Conservation (phyloP, 1,140 invertebrate species). For the Chrysopa pallens region DNA sequence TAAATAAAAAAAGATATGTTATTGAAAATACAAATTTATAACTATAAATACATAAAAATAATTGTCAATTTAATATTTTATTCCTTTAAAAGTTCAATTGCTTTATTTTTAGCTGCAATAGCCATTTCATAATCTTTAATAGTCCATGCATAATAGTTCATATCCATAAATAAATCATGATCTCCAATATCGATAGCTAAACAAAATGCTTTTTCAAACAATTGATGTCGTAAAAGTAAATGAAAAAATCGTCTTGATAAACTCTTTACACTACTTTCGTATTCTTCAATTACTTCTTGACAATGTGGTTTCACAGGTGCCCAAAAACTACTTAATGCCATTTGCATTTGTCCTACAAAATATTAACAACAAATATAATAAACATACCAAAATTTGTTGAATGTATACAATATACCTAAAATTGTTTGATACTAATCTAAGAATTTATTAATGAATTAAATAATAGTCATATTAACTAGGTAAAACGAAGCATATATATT, state of each 20-base stretch:
- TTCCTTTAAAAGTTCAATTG: background rate
- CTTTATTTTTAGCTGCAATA: background rate
- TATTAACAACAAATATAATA: too few relatives aligned
- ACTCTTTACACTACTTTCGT: conserved; percentile 49
- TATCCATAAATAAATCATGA: conserved; percentile 68
- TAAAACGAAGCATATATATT: too few relatives aligned
- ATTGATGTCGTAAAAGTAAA: conserved; percentile 51
- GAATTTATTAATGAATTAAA: too few relatives aligned
- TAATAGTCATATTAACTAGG: too few relatives aligned
- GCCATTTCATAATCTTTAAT: background rate
- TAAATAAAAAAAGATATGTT: too few relatives aligned
- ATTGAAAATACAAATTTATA: too few relatives aligned
- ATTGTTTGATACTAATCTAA: too few relatives aligned
- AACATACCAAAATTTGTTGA: too few relatives aligned
- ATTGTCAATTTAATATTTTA: too few relatives aligned
- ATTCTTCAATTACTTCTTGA: conserved; percentile 48
- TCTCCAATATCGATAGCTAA: conserved; percentile 68
- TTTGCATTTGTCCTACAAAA: conserved; percentile 39
- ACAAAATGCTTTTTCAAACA: conserved; percentile 72
- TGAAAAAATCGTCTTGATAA: conserved; percentile 63
- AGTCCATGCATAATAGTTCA: conserved; percentile 52
- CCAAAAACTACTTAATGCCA: conserved; percentile 53
- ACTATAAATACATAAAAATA: too few relatives aligned
- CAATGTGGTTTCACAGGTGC: conserved; percentile 39
- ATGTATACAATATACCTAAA: too few relatives aligned